These are phyloP conservation scores for Heptranchias perlo DNA, from an alignment of 2,113 vertebrate genomes.

Conservation along the genomic window DNA sequence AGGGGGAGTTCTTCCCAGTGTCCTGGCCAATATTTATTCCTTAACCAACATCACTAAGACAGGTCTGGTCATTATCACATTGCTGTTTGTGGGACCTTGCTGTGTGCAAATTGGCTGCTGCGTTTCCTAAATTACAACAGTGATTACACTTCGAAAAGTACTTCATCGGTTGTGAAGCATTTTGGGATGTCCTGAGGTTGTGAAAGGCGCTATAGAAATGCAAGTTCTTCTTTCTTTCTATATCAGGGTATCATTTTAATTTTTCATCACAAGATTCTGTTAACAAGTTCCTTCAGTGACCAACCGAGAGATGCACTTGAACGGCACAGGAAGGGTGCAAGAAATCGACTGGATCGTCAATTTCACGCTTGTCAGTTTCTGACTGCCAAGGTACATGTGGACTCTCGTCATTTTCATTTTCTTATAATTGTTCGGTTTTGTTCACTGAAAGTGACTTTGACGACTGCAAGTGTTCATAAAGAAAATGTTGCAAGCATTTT, in stretches of 20 bases:
- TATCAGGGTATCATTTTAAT: neutral
- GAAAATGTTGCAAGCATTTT: neutral
- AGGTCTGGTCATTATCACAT: neutral
- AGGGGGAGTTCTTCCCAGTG: neutral
- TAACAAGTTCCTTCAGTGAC: neutral
- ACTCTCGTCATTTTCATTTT: neutral
- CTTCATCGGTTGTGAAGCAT: no score
- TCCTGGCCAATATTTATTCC: neutral
- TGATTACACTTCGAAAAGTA: neutral
- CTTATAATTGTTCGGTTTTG: neutral
- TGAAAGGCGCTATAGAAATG: neutral
- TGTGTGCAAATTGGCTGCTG: neutral
- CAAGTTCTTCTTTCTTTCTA: neutral
- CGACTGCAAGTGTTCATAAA: neutral
- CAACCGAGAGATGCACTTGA: neutral
- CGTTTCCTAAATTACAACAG: neutral
- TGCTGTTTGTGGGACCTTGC: neutral
- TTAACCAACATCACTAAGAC: neutral
- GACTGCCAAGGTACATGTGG: neutral
- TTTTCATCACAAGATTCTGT: neutral
- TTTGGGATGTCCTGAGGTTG: neutral
- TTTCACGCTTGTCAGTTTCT: neutral
- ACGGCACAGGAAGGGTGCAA: neutral
- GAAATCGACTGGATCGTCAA: neutral
- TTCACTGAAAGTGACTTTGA: neutral